Conservation (phyloP, 1,140 invertebrate species). For the Trigoniulus corallinus region DNA sequence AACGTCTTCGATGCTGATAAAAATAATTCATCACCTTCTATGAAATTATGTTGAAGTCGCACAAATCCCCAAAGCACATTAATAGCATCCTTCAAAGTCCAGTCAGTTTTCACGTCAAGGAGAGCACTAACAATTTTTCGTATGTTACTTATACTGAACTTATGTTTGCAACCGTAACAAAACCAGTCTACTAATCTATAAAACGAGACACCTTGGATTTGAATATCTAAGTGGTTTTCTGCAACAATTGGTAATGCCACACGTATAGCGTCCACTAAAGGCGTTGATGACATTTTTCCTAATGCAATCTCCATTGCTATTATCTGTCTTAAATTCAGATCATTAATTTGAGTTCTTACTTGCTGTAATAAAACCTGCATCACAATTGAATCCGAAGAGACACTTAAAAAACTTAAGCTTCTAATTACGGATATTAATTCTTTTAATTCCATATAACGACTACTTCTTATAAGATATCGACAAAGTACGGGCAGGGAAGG, state of each 20-base stretch:
- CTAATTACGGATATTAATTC: slow-evolving; percentile 9
- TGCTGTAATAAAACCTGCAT: slow-evolving; percentile 10
- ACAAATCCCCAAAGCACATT: not conserved
- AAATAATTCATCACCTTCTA: not conserved
- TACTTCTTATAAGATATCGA: not conserved
- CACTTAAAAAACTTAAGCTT: slow-evolving; percentile 1
- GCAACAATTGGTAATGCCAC: slow-evolving; percentile 14
- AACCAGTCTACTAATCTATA: slow-evolving; percentile 2
- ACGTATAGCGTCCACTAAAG: slow-evolving; percentile 12
- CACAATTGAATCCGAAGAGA: slow-evolving; percentile 9
- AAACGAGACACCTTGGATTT: slow-evolving; percentile 9
- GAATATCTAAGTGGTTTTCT: slow-evolving; percentile 12
- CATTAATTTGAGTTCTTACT: slow-evolving; percentile 9
- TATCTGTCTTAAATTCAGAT: slow-evolving; percentile 9
- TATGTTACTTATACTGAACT: not conserved
- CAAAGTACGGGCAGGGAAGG: not conserved
- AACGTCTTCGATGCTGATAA: not conserved
- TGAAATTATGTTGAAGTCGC: not conserved
- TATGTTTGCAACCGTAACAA: not conserved
- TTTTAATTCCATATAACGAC: not conserved
- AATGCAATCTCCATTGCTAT: slow-evolving; percentile 11
- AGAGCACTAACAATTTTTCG: not conserved
- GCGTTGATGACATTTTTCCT: slow-evolving; percentile 4
- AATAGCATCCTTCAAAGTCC: not conserved
- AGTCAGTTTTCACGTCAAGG: not conserved